Base-by-base conservation (phyloP, 2,797 vertebrate species). In the Picus viridis region DNA sequence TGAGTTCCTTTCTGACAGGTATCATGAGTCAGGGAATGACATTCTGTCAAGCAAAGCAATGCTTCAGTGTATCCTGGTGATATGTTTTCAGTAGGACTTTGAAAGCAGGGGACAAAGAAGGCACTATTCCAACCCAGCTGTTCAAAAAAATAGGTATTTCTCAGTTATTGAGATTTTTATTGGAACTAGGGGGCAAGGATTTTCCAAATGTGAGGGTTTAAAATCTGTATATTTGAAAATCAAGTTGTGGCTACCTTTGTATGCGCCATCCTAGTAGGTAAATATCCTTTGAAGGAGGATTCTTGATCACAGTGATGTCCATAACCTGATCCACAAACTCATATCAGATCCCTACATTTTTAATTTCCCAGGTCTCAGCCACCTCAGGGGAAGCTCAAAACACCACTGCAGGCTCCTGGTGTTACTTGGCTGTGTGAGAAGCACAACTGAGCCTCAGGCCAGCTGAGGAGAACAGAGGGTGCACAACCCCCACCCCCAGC, bases 131-230 rank as follows among this genome's bases (percentile, higher is more conserved):
- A 95, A 75, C 47, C 62, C 20, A 94, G 92, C 77, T 90, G 83
- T 88, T 91, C 54, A 88, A 84, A 43, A 94, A 92, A 82, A 79
- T 83, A 88, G 78, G 92, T 92, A 53, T 85, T 92, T 94, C 94
- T 93, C 82, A 80, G 79, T 87, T 89, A 83, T 68, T 78, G 82
- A 94, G 89, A 64, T 77, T 89, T 94, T 92, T 86, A 92, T 89
- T 87, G 91, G 93, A 77, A 85, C 62, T 36, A 53, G 22, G 53
- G 32, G 61, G 56, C 3, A 23, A 62, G 3, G 0, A 15, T 82
- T 87, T 94, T 72, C 43, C 82, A 70, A 73, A 88, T 67, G 43
- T 53, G 57, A 70, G 18, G 14, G 4, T 57, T 84, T 88, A 2
- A 86, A 79, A 83, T 75, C 61, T 36, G 58, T 51, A 54, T 56